These are phyloP conservation scores for Leguminivora glycinivorella DNA, from an alignment of 1,140 invertebrate species.

Conservation along the genomic window DNA sequence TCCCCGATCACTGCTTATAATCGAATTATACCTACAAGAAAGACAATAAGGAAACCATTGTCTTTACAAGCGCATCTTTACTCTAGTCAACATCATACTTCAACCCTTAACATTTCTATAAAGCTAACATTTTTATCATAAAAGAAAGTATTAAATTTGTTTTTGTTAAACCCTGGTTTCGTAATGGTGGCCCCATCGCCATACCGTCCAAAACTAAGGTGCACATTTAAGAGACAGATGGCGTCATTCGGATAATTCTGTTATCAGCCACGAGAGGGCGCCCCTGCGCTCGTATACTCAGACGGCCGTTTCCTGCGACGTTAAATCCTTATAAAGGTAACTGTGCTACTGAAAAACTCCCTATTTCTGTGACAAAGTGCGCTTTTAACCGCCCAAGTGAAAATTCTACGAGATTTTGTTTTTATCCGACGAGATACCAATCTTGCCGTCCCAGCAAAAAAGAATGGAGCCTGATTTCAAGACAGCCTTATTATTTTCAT, in stretches of 20 bases:
- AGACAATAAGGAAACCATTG: too few species aligned
- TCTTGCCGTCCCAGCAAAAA: conserved; percentile 39
- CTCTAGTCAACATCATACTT: too few species aligned
- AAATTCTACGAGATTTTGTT: conserved; percentile 62
- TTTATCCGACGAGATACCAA: conserved; percentile 48
- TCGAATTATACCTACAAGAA: too few species aligned
- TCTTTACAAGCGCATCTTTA: too few species aligned
- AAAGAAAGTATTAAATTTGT: conserved; percentile 4
- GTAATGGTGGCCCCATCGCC: conserved; percentile 43
- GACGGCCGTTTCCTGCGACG: conserved; percentile 71
- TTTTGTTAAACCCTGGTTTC: conserved; percentile 4
- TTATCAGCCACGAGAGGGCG: conserved; percentile 75
- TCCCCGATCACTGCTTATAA: too few species aligned
- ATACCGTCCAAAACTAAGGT: conserved; percentile 73
- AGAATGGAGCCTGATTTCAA: conserved; percentile 42
- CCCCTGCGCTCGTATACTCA: conserved; percentile 70
- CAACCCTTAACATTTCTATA: neutral
- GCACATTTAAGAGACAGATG: conserved; percentile 80
- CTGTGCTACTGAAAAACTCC: conserved; percentile 73
- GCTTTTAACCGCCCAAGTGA: conserved; percentile 62
- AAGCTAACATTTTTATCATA: neutral
- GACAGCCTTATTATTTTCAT: conserved; percentile 41
- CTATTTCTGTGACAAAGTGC: conserved; percentile 70
- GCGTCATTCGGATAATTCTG: conserved; percentile 79
- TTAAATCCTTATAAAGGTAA: conserved; percentile 76